Conservation (phyloP, 2,797 vertebrate genomes). For the Tapera naevia region DNA sequence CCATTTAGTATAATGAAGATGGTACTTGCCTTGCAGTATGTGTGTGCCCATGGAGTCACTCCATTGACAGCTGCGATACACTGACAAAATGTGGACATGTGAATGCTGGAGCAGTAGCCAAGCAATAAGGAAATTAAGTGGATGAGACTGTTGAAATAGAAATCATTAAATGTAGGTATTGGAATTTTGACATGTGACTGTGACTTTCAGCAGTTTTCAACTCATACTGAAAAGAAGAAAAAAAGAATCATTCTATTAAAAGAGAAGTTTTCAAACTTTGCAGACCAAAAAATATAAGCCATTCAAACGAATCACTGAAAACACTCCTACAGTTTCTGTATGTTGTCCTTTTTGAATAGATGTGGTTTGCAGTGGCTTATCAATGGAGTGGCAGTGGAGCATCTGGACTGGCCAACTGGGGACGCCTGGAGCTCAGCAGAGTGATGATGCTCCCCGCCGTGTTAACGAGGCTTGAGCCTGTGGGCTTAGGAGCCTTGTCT, state of each 20-base stretch:
- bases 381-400: neutral
- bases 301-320: neutral
- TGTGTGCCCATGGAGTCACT: neutral
- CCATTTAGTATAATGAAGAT: neutral
- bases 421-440: neutral
- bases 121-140: slow-evolving; percentile 31
- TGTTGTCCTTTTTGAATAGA: neutral
- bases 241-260: slow-evolving; percentile 14
- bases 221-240: neutral
- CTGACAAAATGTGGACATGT: neutral
- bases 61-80: neutral
- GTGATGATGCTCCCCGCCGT: neutral
- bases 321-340: neutral
- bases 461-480: neutral
- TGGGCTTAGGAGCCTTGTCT: neutral
- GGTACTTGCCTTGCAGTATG: neutral
- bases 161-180: slow-evolving; percentile 25
- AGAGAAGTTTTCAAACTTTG: slow-evolving; percentile 31
- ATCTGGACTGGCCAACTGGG: neutral
- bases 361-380: neutral
- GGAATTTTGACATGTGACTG: slow-evolving; percentile 21
- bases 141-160: neutral
- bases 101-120: neutral
- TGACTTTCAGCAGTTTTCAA: neutral
- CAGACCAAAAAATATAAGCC: neutral